Base-by-base conservation (phyloP, 2,113 vertebrate genomes). In the Labrus mixtus region DNA sequence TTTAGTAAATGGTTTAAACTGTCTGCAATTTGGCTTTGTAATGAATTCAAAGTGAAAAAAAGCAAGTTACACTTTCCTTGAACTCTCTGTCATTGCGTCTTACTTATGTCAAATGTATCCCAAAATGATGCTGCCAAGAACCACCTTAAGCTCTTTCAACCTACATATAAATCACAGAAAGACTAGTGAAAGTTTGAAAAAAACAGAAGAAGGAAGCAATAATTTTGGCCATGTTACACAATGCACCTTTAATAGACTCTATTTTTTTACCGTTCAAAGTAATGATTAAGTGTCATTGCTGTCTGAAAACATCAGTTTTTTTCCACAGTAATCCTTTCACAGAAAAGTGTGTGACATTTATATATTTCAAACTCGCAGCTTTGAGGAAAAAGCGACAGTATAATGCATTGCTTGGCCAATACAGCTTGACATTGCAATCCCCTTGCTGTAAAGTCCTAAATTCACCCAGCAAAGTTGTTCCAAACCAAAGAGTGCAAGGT, bases 341-440 rank as follows among this genome's bases (percentile, higher is more conserved):
- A 80, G 76, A 86, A 82, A 87, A 87, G 59, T 63, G 65, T 76
- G 71, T 84, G 90, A 79, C 89, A 83, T 91, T 87, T 90, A 81
- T 89, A 80, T 84, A 83, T 90, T 90, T 91, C 79, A 88, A 68
- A 87, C 79, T 78, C 62, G 37, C 20, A 3, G 83, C 88, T 88
- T 80, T 83, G 87, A 82, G 58, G 67, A 58, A 76, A 33, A 85
- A 81, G 59, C n/a, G 76, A 78, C 79, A 84, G 72, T 79, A 70
- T 82, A 90, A 93, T 76, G 53, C 72, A 88, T 89, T 77, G 81
- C 78, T 76, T 76, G 78, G 83, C 83, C 81, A 75, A 89, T 75
- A 53, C 79, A 62, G 73, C 75, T 84, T 86, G 89, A 91, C 87
- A 87, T 89, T 84, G 85, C 82, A 89, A 85, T 90, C 89, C 82